Percentiles rank a stretch among this genome's conserved stretches.
Conservation (phyloP, 1,140 invertebrate genomes). For the Chionoecetes opilio region DNA sequence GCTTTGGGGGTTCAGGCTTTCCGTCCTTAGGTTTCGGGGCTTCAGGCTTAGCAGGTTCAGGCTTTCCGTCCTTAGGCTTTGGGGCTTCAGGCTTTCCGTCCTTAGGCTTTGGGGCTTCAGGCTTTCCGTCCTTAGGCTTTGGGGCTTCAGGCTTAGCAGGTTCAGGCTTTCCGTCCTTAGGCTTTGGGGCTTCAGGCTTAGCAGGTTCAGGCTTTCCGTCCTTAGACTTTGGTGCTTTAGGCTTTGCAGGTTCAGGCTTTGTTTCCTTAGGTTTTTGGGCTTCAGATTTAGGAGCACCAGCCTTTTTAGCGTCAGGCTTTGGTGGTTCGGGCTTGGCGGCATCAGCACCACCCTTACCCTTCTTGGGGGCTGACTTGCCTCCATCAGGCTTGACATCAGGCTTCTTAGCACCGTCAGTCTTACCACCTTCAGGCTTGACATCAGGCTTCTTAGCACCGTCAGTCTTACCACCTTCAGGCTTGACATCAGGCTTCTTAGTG, state of each 20-base stretch:
- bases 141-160: background rate
- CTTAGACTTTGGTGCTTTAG: background rate
- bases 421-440: background rate
- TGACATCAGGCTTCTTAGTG: no score
- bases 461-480: no score
- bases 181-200: background rate
- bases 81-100: no score
- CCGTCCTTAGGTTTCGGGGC: background rate
- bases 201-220: background rate
- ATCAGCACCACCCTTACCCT: background rate
- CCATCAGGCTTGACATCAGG: background rate
- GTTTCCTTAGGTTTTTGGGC: no score
- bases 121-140: background rate
- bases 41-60: background rate
- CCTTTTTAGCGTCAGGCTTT: background rate
- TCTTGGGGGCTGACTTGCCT: background rate
- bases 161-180: slow-evolving; percentile 10
- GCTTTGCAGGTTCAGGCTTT: background rate
- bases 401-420: slow-evolving; percentile 5
- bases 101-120: background rate
- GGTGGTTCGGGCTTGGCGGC: slow-evolving; percentile 12
- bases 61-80: background rate
- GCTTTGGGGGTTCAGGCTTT: background rate
- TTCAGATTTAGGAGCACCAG: background rate
- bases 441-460: background rate